Evolutionary conservation across 2,888 invertebrate species (phyloP).

Genomic region (Oithona nana): DNA sequence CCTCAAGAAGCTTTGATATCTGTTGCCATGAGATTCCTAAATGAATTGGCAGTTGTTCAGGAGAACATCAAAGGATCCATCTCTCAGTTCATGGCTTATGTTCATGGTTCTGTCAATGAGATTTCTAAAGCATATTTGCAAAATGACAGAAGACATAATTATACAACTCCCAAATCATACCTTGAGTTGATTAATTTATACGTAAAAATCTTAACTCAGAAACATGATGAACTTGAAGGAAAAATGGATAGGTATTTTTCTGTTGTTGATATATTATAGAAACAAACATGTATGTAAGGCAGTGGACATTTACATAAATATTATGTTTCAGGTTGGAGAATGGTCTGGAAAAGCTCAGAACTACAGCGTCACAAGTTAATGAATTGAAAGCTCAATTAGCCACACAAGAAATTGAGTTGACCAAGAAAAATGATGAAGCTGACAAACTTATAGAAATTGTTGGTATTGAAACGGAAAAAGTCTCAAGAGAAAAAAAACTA

Average conservation of each 20-base stretch:
- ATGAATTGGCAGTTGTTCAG: constrained; percentile 44
- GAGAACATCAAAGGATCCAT: constrained; percentile 56
- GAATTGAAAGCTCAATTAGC: constrained; percentile 77
- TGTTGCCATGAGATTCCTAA: constrained; percentile 69
- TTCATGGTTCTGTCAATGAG: constrained; percentile 77
- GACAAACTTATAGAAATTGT: constrained; percentile 83
- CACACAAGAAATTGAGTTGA: constrained; percentile 74
- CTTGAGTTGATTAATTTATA: constrained; percentile 86
- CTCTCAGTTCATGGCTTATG: constrained; percentile 81
- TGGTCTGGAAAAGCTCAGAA: constrained; percentile 71
- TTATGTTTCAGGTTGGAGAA: constrained; percentile 49
- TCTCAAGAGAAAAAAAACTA: constrained; percentile 64
- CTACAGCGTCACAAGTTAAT: constrained; percentile 72
- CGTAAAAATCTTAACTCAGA: constrained; percentile 60
- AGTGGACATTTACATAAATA: background rate
- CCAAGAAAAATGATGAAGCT: constrained; percentile 87
- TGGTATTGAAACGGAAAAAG: constrained; percentile 83
- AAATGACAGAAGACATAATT: constrained; percentile 82
- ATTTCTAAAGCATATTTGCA: constrained; percentile 62
- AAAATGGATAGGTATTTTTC: constrained; percentile 69
- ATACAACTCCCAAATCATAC: constrained; percentile 92
- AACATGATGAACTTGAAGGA: constrained; percentile 62
- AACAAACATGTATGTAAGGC: background rate
- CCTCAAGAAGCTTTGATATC: constrained; percentile 89
- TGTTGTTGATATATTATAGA: too few species aligned